A percentile compares a stretch with the other conserved stretches of the same genome.
These are phyloP conservation scores for Amblyjoppa fuscipennis DNA, from an alignment of 2,888 invertebrate genomes.

Conservation along the genomic window DNA sequence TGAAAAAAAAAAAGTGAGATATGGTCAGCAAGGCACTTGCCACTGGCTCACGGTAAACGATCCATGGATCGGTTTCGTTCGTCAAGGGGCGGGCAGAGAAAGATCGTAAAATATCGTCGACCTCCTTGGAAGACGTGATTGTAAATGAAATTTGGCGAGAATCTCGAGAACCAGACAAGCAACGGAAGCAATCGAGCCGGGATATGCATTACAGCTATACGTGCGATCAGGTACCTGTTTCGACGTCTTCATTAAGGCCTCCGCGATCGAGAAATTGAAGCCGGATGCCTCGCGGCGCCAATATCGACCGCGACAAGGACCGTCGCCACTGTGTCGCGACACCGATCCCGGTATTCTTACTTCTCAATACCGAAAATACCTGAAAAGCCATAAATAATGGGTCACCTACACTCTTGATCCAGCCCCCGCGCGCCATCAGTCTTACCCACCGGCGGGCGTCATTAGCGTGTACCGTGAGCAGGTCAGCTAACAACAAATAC, in stretches of 20 bases:
- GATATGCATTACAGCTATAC: constrained; percentile 11
- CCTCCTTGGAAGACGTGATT: constrained; percentile 11
- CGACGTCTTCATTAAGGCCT: not conserved
- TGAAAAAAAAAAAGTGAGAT: not conserved
- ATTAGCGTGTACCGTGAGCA: constrained; percentile 23
- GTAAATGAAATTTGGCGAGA: constrained; percentile 24
- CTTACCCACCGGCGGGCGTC: constrained; percentile 25
- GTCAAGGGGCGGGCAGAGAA: not conserved
- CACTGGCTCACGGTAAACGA: not conserved
- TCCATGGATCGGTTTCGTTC: constrained; percentile 18
- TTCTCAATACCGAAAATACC: constrained; percentile 34
- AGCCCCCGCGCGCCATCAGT: not conserved
- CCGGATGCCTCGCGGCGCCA: constrained; percentile 14
- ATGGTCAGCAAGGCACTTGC: not conserved
- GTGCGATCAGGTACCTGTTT: constrained; percentile 31
- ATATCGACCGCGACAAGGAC: not conserved
- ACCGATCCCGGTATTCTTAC: constrained; percentile 12
- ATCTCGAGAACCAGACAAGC: constrained; percentile 13
- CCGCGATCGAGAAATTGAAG: not conserved
- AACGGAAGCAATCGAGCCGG: constrained; percentile 44
- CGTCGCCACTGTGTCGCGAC: constrained; percentile 71
- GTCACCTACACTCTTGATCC: constrained; percentile 20
- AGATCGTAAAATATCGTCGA: constrained; percentile 29
- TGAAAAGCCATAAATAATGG: constrained; percentile 60
- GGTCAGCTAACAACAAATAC: constrained; percentile 46